Evolutionary conservation across 2,888 invertebrate species (phyloP).

Genomic region (Agriopis marginaria): DNA sequence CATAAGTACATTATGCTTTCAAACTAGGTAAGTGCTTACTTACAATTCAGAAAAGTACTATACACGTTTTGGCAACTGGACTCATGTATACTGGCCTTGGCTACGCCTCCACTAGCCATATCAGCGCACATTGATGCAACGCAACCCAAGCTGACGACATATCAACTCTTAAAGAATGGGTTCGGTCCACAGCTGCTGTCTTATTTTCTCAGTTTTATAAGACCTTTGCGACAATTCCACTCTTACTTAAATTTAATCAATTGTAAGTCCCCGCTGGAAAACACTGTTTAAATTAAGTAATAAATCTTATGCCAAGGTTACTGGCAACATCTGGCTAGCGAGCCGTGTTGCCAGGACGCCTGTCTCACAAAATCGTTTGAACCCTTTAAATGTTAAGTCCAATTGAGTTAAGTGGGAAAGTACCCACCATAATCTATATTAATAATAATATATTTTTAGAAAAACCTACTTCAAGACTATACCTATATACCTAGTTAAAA

Average conservation of each 20-base stretch:
- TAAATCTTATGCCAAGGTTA: conserved; percentile 41
- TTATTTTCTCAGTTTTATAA: conserved; percentile 3
- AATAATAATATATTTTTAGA: too few relatives aligned
- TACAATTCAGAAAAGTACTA: too few relatives aligned
- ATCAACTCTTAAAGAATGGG: too few relatives aligned
- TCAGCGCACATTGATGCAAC: too few relatives aligned
- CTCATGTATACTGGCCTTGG: too few relatives aligned
- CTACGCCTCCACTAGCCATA: too few relatives aligned
- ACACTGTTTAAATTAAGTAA: conserved; percentile 46
- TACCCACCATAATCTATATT: not conserved
- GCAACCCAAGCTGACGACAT: too few relatives aligned
- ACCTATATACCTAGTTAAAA: too few relatives aligned
- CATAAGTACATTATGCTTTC: too few relatives aligned
- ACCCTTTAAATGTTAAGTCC: conserved; percentile 20
- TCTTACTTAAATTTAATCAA: conserved; percentile 38
- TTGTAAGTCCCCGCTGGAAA: conserved; percentile 37
- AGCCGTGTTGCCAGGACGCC: conserved; percentile 29
- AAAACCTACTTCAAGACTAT: too few relatives aligned
- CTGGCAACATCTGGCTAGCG: conserved; percentile 38
- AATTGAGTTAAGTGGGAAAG: conserved; percentile 23
- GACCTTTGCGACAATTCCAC: conserved; percentile 16
- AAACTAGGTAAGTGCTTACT: too few relatives aligned
- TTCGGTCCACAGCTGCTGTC: not conserved
- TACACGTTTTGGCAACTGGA: too few relatives aligned
- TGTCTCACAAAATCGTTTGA: conserved; percentile 16